Percentiles rank a stretch among this genome's conserved stretches.
Evolutionary conservation across 2,113 vertebrate species (phyloP).

Genomic region (Aix galericulata): DNA sequence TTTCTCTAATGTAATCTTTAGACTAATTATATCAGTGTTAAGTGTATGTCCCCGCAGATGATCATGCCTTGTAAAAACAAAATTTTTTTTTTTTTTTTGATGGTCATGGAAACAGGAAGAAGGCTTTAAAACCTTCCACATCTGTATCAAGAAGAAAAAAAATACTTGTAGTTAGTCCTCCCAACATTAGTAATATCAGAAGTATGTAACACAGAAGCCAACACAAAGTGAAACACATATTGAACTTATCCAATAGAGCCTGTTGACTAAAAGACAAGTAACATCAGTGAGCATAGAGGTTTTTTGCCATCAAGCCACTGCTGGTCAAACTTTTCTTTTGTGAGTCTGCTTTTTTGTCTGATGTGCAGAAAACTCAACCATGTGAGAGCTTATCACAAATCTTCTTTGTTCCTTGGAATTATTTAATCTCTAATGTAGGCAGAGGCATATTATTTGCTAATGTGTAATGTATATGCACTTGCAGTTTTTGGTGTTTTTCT

Average conservation of each 20-base stretch:
- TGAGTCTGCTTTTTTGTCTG: neutral
- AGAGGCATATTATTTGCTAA: neutral
- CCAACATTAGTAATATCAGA: neutral
- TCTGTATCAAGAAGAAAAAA: neutral
- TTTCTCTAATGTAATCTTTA: neutral
- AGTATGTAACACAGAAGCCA: rapidly evolving
- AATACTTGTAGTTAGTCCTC: neutral
- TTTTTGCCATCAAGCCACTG: neutral
- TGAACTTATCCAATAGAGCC: neutral
- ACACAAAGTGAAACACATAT: neutral
- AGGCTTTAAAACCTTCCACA: neutral
- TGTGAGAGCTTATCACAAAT: neutral
- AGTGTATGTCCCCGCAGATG: neutral
- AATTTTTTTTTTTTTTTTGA: no score
- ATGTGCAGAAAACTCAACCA: neutral
- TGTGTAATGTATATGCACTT: neutral
- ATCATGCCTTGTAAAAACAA: neutral
- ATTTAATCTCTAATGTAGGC: neutral
- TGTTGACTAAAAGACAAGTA: neutral
- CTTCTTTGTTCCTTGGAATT: neutral
- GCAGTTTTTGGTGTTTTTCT: neutral
- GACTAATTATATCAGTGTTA: neutral
- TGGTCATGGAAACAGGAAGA: neutral
- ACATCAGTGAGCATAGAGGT: neutral
- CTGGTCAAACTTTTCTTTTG: neutral